Evolutionary conservation across 2,113 vertebrate species (phyloP).

Genomic region (Brachyhypopomus occidentalis): DNA sequence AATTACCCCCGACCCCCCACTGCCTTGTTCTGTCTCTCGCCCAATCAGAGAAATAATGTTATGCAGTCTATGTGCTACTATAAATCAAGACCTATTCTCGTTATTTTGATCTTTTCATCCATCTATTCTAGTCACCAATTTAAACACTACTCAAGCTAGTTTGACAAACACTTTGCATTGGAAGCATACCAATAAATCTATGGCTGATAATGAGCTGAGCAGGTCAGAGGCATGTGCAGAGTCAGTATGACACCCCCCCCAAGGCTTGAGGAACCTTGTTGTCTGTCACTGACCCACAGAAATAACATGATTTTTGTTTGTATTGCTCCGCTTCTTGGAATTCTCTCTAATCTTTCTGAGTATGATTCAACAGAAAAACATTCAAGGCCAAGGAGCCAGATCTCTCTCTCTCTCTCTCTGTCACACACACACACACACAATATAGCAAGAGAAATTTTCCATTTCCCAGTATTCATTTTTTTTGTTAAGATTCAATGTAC

Average conservation of each 20-base stretch:
- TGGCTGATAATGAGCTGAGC: conserved; percentile 16
- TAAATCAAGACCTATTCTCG: background rate
- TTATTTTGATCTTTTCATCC: background rate
- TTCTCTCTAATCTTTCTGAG: background rate
- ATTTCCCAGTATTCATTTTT: background rate
- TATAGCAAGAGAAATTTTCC: background rate
- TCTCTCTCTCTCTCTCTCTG: background rate
- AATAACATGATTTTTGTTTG: background rate
- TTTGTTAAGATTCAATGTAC: background rate
- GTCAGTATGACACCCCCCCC: background rate
- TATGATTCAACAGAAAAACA: background rate
- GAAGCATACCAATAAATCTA: conserved; percentile 12
- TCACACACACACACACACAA: background rate
- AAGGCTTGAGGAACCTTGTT: background rate
- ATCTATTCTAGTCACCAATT: background rate
- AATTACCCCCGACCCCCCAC: background rate
- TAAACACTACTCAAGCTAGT: background rate
- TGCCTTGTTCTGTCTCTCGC: background rate
- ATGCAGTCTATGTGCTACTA: background rate
- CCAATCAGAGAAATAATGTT: background rate
- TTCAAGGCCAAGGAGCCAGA: background rate
- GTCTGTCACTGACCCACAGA: background rate
- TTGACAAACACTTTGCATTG: background rate
- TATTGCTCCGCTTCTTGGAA: background rate
- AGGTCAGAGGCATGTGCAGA: background rate